Percentiles rank a stretch among this genome's conserved stretches.
These are phyloP conservation scores for Potamarius usumacintae DNA, from an alignment of 2,113 vertebrate genomes.

Conservation along the genomic window DNA sequence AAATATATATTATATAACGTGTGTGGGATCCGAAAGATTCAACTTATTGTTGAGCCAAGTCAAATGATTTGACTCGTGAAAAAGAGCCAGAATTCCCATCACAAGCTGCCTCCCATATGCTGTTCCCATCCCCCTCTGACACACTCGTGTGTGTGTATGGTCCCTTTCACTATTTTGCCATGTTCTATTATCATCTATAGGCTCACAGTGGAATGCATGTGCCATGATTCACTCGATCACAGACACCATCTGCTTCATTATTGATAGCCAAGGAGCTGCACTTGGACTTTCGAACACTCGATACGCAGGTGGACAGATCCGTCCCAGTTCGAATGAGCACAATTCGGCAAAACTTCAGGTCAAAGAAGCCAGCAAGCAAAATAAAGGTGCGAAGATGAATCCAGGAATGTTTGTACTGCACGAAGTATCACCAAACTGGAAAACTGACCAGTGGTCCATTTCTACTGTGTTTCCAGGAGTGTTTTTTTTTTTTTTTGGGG, in stretches of 20 bases:
- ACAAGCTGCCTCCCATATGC: not conserved
- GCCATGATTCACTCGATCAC: not conserved
- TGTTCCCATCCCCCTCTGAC: not conserved
- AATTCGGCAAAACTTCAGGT: not conserved
- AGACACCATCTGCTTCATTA: conserved; percentile 18
- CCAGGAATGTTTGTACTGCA: no score
- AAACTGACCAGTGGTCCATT: not conserved
- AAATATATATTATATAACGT: not conserved
- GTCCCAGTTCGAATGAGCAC: not conserved
- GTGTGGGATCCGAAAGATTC: not conserved
- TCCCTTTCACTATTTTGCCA: conserved; percentile 19
- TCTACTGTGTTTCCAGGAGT: not conserved
- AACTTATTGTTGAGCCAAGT: not conserved
- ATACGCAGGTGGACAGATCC: not conserved
- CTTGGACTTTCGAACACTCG: not conserved
- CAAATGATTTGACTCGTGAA: not conserved
- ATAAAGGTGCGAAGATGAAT: not conserved
- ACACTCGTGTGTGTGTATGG: conserved; percentile 5
- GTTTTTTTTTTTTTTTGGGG: not conserved
- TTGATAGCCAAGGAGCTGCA: not conserved
- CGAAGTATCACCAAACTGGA: not conserved
- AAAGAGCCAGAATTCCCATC: not conserved
- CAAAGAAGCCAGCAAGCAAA: not conserved
- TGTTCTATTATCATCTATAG: conserved; percentile 29
- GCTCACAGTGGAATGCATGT: conserved; percentile 10